Conservation (phyloP, 2,888 invertebrate species). For the Hirtodrosophila alboralis region DNA sequence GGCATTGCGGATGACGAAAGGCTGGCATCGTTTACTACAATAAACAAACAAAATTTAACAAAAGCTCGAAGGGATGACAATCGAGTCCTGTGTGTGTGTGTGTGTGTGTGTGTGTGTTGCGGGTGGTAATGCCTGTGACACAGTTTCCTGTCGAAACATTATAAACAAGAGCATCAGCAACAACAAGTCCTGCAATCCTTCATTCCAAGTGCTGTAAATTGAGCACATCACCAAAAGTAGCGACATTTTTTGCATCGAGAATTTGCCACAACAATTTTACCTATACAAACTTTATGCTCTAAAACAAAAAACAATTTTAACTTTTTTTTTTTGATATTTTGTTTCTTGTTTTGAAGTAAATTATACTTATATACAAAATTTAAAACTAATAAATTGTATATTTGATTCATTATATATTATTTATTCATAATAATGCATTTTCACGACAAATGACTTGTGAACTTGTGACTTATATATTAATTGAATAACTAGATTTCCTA, state of each 20-base stretch:
- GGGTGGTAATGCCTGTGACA: constrained; percentile 50
- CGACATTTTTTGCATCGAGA: constrained; percentile 42
- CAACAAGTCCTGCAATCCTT: constrained; percentile 29
- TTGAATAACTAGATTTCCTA: too few relatives aligned
- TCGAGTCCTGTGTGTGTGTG: constrained; percentile 11
- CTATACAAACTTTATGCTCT: too few relatives aligned
- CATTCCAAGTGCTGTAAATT: constrained; percentile 68
- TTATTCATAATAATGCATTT: too few relatives aligned
- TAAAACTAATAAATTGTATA: too few relatives aligned
- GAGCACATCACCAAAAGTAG: constrained; percentile 65
- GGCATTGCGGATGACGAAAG: constrained; percentile 48
- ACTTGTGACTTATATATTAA: too few relatives aligned
- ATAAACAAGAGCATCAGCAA: constrained; percentile 1
- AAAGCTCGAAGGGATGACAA: constrained; percentile 52
- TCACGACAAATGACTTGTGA: too few relatives aligned
- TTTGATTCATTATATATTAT: too few relatives aligned
- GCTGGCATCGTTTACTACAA: constrained; percentile 53
- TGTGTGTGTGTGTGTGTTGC: constrained; percentile 3
- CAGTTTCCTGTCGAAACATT: constrained; percentile 61
- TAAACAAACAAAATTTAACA: constrained; percentile 56
- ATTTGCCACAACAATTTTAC: constrained; percentile 2
- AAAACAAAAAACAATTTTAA: too few relatives aligned
- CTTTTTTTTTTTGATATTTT: too few relatives aligned
- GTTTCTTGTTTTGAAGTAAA: too few relatives aligned
- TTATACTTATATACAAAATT: too few relatives aligned